Base-by-base conservation (phyloP, 2,888 invertebrate genomes). In the Eupithecia inturbata region DNA sequence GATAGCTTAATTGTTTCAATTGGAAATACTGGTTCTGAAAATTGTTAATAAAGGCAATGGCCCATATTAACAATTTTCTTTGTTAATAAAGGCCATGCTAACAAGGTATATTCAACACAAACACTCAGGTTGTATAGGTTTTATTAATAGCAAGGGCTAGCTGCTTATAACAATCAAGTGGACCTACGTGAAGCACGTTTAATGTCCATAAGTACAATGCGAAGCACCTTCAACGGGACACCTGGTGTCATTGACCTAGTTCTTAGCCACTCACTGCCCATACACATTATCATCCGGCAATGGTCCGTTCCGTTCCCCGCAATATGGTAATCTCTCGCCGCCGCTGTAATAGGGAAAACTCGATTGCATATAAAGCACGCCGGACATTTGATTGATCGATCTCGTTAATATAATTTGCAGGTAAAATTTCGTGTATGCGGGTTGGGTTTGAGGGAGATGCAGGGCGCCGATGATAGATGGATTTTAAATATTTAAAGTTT, bases 301-400 rank as follows among this genome's bases (percentile, higher is more conserved):
- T 68, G 39, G 69, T 72, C 45, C 66, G 57, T 57, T 26, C 57
- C 10, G 22, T 53, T 14, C 57, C 12, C 57, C 26, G 22, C 71
- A 77, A 70, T 74, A 75, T 78, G 80, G 74, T 68, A 82, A 83
- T 83, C 67, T 77, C 53, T 28, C 62, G 41, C 26, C 62, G 72
- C n/a, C 62, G 70, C 53, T 28, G 60, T 74, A 69, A 75, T 74
- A 66, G 39, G 67, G 79, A 76, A 83, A 86, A 85, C 80, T 82
- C 78, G 67, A 83, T 84, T 85, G 83, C 82, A 85, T 85, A 82
- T 85, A 82, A 81, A 84, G 67, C 14, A 60, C 26, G 66, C 14
- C 57, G 76, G 33, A 68, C 71, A 73, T 57, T n/a, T 49, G 41
- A 57, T 63, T 67, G 70, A 41, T 28, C 68, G 72, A 64, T 67